Conservation (phyloP, 2,888 invertebrate species). For the Augiades crinisus region DNA sequence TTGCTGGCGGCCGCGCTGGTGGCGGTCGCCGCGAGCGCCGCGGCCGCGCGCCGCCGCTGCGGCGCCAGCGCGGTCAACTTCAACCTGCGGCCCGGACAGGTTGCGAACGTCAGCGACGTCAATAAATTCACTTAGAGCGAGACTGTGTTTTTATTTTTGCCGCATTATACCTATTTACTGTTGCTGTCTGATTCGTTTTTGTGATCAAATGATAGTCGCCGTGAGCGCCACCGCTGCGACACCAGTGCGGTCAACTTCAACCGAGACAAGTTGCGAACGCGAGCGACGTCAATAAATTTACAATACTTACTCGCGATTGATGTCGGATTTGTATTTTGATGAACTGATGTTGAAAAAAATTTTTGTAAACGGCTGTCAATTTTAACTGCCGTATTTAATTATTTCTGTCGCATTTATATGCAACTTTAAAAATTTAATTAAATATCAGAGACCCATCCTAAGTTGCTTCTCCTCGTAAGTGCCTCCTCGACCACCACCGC, state of each 20-base stretch:
- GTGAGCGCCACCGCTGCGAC: constrained; percentile 45
- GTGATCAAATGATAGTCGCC: constrained; percentile 38
- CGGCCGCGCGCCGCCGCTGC: constrained; percentile 44
- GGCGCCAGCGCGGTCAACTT: constrained; percentile 64
- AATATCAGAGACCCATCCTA: too few species aligned
- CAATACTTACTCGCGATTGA: too few species aligned
- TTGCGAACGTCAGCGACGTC: constrained; percentile 35
- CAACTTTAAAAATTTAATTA: too few species aligned
- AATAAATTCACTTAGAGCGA: constrained; percentile 48
- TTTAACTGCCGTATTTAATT: too few species aligned
- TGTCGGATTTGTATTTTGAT: too few species aligned
- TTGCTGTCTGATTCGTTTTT: too few species aligned
- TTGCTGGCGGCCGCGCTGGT: constrained; percentile 53
- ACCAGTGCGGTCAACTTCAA: constrained; percentile 67
- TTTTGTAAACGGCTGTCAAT: too few species aligned
- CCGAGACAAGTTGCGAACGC: constrained; percentile 33
- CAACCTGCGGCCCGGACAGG: constrained; percentile 47
- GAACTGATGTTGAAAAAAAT: too few species aligned
- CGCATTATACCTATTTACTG: too few species aligned
- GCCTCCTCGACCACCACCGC: too few species aligned
- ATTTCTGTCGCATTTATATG: too few species aligned
- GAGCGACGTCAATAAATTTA: constrained; percentile 51
- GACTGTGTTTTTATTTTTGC: neutral
- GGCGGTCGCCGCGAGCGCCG: constrained; percentile 38
- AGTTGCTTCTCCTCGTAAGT: too few species aligned